Base-by-base conservation (phyloP, 2,797 vertebrate species). In the Podargus strigoides region DNA sequence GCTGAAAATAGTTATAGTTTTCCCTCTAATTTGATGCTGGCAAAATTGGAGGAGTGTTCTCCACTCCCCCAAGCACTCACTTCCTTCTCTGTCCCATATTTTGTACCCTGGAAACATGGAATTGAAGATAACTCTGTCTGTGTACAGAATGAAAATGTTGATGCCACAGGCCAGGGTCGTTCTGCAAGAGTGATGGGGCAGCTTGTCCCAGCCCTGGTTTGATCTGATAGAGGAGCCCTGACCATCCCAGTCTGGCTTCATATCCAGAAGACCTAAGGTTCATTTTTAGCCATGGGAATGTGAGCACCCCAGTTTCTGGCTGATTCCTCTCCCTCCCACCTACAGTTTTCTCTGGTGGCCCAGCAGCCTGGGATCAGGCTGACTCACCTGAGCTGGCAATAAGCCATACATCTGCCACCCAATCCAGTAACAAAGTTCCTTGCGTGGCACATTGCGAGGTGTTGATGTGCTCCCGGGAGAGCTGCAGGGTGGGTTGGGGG, bases 361-460 rank as follows among this genome's bases (percentile, higher is more conserved):
- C 56, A 39, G 78, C 90, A 93, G 68, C 52, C 41, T 77, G 52
- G 79, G 56, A 19, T 83, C 13, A 1, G 84, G 87, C 84, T 95
- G 92, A 93, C 91, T 96, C 95, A 96, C 93, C 95, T 89, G 87
- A 46, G 64, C 93, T 92, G 89, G 81, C 87, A 77, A 6, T 22
- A 17, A 85, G 52, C 68, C 11, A 19, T n/a, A 5, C 36, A 5
- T 56, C 41, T 78, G 55, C 91, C 86, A 17, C 47, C 52, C 55
- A 32, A 12, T 7, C 66, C 73, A 55, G 2, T 36, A 84, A 46
- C 72, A 50, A 11, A n/a, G 14, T 49, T 72, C 14, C 63, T 22
- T 59, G 32, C 1, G 2, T 80, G 88, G 84, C 90, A 56, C 36
- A 0, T 1, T 28, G 36, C 0, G 12, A 87, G 82, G 67, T 79